Evolutionary conservation across 2,888 invertebrate genomes (phyloP), one percentile per base, ranked within the genome.

Genomic region (Pimpla rufipes): DNA sequence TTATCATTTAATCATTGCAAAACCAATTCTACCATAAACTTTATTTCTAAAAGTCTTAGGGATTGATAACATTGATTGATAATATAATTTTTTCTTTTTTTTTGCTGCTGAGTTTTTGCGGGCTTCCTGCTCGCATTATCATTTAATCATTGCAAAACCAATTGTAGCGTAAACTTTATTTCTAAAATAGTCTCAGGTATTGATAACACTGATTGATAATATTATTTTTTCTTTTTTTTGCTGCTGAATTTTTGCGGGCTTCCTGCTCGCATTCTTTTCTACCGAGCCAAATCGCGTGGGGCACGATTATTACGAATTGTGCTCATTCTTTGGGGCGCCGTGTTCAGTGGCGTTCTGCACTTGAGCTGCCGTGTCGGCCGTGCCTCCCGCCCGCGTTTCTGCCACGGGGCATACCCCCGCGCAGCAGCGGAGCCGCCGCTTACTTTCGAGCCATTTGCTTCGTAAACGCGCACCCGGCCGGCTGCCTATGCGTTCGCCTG

Each of bases 381-480:
- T 88, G 11, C 88, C 88, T 86, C 88, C 85, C 64, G 73, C 59
- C 2, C 77, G n/a, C 84, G 88, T 83, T 70, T 23, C 59, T 86
- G 89, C 89, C 90, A 88, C 90, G 89, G 90, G 91, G 89, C 89
- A 81, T 87, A 84, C 88, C 87, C 90, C 29, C 29, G 29, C 29
- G 29, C 29, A n/a, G n/a, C n/a, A n/a, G n/a, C n/a, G n/a, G n/a
- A n/a, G 29, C 29, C 89, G 90, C n/a, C 91, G 90, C 91, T 93
- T 93, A 93, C 92, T 93, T 92, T 93, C 93, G 87, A 93, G 90
- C 92, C 93, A 93, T 93, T 93, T 93, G 90, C 93, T 93, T 92
- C 91, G 92, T 92, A 93, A 93, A 93, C 92, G 92, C 88, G 90
- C 91, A 92, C 92, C 92, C 92, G 73, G 91, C 90, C 45, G 50